Evolutionary conservation across 2,797 vertebrate genomes (phyloP).

Genomic region (Tarsius wallacei): DNA sequence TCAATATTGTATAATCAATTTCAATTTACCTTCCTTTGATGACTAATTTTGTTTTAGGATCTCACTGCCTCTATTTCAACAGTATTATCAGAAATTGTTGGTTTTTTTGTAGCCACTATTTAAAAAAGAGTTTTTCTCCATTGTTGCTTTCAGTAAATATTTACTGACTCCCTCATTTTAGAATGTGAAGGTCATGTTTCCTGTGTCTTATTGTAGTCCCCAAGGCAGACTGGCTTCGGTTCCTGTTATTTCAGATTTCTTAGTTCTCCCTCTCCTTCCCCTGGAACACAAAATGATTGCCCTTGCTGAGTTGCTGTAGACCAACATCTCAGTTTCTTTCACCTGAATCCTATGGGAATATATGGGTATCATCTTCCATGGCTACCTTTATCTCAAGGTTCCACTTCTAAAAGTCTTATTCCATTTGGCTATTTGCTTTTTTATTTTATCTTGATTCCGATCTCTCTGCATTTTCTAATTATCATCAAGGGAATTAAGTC

Average conservation of each 20-base stretch:
- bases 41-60: slow-evolving; percentile 24
- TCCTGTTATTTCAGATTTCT: background rate
- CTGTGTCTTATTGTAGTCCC: background rate
- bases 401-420: background rate
- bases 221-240: background rate
- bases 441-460: slow-evolving; percentile 38
- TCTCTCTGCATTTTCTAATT: slow-evolving; percentile 55
- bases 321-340: background rate
- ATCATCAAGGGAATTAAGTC: background rate
- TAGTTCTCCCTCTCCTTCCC: background rate
- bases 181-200: background rate
- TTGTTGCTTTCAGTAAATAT: background rate
- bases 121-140: background rate
- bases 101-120: slow-evolving; percentile 15
- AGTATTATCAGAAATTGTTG: background rate
- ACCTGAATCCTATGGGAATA: background rate
- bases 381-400: background rate
- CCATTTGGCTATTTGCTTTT: background rate
- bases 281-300: background rate
- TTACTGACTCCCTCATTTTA: slow-evolving; percentile 24
- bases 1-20: slow-evolving; percentile 14
- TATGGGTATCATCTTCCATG: background rate
- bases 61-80: slow-evolving; percentile 1
- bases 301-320: background rate
- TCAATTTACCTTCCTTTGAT: background rate